Base-by-base conservation (phyloP, 2,888 invertebrate species). In the Lordiphosa fenestrarum region DNA sequence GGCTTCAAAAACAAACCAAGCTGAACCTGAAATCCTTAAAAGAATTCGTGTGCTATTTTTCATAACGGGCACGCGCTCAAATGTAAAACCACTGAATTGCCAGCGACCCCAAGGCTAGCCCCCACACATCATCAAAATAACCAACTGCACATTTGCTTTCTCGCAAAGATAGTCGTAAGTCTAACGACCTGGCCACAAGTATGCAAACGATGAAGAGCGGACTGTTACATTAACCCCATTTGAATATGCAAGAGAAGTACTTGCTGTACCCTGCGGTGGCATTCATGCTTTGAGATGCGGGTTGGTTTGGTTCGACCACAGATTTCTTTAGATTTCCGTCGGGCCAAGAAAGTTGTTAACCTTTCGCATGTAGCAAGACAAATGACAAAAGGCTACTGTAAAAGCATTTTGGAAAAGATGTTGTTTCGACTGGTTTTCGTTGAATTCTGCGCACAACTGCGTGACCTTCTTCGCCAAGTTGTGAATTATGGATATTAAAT, bases 381-480 rank as follows among this genome's bases (percentile, higher is more conserved):
- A 80, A 83, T 77, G 84, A 77, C 81, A 83, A 83, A 83, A 80
- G 81, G 77, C 77, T 77, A 80, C 77, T 71, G 77, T 66, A 61
- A 56, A 69, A 54, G 37, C 55, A 57, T 46, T 53, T 41, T 66
- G 23, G 41, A 33, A 46, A 48, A 33, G n/a, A 21, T 23, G 47
- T 25, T 35, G 38, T n/a, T 25, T 25, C 25, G 25, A 25, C 13
- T 21, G n/a, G 15, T 13, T 54, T 13, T 35, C 33, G 41, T 53
- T 15, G 54, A 35, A 63, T 52, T 7, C 42, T 35, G 21, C 15
- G 21, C n/a, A 25, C 25, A 35, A 12, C 55, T 52, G 44, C 50
- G 48, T 78, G 76, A 82, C 76, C 83, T 47, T 46, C 73, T 76
- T 72, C 10, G 56, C 44, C 54, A 47, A 35, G 25, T 25, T 25